Evolutionary conservation across 1,140 invertebrate genomes (phyloP).

Genomic region (Trachymyrmex cornetzi): DNA sequence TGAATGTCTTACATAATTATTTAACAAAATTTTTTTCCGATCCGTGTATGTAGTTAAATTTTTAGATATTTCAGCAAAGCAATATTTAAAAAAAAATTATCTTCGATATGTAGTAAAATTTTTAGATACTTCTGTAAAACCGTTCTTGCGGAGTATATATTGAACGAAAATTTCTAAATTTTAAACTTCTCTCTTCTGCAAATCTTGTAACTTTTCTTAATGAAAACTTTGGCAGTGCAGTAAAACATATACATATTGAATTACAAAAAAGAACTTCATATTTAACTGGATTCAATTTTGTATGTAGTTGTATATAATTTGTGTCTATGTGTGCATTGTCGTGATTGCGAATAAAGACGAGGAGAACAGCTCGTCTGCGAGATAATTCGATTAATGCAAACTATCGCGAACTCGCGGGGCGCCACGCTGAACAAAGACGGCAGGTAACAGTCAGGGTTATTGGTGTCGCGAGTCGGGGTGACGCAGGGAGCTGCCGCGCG

Average conservation of each 20-base stretch:
- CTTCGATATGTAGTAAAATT: no score
- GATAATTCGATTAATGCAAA: conserved; percentile 52
- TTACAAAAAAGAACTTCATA: neutral
- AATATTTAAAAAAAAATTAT: no score
- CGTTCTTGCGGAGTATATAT: neutral
- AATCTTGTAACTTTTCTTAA: neutral
- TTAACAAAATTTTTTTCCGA: no score
- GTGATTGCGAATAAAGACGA: conserved; percentile 25
- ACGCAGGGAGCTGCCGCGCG: conserved; percentile 65
- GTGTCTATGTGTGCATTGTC: conserved; percentile 6
- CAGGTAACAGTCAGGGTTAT: conserved; percentile 38
- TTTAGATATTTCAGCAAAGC: no score
- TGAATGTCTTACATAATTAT: no score
- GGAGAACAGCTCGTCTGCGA: conserved; percentile 14
- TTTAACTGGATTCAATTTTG: neutral
- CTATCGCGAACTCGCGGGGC: conserved; percentile 47
- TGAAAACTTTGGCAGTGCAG: neutral
- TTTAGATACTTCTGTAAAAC: no score
- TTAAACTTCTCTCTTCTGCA: neutral
- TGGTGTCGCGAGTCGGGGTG: conserved; percentile 32
- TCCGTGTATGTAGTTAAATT: no score
- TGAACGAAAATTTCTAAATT: neutral
- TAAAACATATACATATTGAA: neutral
- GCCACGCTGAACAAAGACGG: conserved; percentile 43
- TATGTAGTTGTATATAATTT: no score